Evolutionary conservation across 2,797 vertebrate genomes (phyloP).

Genomic region (Rhinogobio ventralis): DNA sequence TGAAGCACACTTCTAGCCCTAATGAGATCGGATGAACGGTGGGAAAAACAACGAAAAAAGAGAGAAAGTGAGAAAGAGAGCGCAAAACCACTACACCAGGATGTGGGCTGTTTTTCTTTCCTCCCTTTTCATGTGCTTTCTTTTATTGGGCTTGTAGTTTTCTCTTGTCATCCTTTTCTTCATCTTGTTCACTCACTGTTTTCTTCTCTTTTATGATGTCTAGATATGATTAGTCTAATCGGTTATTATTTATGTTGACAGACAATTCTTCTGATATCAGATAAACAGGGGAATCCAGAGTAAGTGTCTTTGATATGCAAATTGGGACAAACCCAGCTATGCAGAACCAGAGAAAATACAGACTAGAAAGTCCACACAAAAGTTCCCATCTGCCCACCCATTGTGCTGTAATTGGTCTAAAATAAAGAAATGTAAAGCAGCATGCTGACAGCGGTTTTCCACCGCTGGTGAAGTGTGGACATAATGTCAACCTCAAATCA

Average conservation of each 20-base stretch:
- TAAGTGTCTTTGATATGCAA: slow-evolving; percentile 37
- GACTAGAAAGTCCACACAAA: slow-evolving; percentile 38
- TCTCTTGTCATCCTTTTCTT: slow-evolving; percentile 45
- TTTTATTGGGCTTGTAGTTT: slow-evolving; percentile 58
- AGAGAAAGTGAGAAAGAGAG: slow-evolving; percentile 35
- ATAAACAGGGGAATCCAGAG: slow-evolving; percentile 18
- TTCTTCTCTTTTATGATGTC: background rate
- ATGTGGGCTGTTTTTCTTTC: slow-evolving; percentile 60
- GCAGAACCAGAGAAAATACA: slow-evolving; percentile 13
- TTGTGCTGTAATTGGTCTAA: slow-evolving; percentile 31
- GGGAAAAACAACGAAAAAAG: slow-evolving; percentile 16
- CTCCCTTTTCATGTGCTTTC: slow-evolving; percentile 55
- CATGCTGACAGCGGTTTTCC: slow-evolving; percentile 43
- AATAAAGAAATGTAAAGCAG: slow-evolving; percentile 7
- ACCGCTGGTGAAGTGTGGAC: slow-evolving; percentile 1
- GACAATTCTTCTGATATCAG: background rate
- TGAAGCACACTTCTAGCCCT: slow-evolving; percentile 18
- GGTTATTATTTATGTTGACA: slow-evolving; percentile 6
- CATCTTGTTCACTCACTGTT: background rate
- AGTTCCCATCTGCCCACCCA: slow-evolving; percentile 51
- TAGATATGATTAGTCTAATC: background rate
- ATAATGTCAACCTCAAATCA: slow-evolving; percentile 40
- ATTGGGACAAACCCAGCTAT: slow-evolving; percentile 1
- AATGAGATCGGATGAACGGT: slow-evolving; percentile 41
- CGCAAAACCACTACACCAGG: slow-evolving; percentile 59